Conservation (phyloP, 2,888 invertebrate species). For the Germaria angustata region DNA sequence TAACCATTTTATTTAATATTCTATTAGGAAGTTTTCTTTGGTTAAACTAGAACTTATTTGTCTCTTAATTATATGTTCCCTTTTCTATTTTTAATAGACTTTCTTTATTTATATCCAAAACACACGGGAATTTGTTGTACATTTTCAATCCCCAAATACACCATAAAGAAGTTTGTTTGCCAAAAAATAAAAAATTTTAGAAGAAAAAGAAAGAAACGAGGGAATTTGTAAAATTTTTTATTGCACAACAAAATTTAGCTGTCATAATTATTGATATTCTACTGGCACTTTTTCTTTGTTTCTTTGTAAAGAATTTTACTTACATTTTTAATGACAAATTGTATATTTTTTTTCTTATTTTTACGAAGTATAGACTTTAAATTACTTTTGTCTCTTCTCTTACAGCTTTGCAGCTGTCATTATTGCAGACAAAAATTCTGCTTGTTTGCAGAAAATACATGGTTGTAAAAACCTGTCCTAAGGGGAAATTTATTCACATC, state of each 20-base stretch:
- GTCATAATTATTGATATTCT: neutral
- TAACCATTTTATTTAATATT: slow-evolving; percentile 81
- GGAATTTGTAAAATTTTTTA: slow-evolving; percentile 10
- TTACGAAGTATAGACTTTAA: slow-evolving; percentile 36
- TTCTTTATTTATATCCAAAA: neutral
- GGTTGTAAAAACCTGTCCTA: slow-evolving; percentile 2
- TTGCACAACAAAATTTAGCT: slow-evolving; percentile 50
- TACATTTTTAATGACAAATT: slow-evolving; percentile 58
- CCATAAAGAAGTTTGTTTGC: slow-evolving; percentile 13
- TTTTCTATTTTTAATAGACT: slow-evolving; percentile 15
- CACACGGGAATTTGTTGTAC: neutral
- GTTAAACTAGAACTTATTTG: slow-evolving; percentile 6
- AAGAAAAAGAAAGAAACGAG: neutral
- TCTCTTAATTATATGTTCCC: neutral
- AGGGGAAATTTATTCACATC: neutral
- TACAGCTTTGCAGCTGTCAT: slow-evolving; percentile 54
- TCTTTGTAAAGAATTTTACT: slow-evolving; percentile 36
- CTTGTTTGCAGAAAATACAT: slow-evolving; percentile 7
- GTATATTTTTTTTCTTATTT: slow-evolving; percentile 23
- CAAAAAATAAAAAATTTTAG: neutral
- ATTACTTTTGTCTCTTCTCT: slow-evolving; percentile 11
- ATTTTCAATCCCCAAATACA: neutral
- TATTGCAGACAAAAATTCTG: slow-evolving; percentile 29
- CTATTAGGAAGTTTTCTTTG: slow-evolving; percentile 18
- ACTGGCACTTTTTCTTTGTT: slow-evolving; percentile 15